These are phyloP conservation scores for Biston stratarius DNA, from an alignment of 2,888 invertebrate genomes.

Conservation along the genomic window DNA sequence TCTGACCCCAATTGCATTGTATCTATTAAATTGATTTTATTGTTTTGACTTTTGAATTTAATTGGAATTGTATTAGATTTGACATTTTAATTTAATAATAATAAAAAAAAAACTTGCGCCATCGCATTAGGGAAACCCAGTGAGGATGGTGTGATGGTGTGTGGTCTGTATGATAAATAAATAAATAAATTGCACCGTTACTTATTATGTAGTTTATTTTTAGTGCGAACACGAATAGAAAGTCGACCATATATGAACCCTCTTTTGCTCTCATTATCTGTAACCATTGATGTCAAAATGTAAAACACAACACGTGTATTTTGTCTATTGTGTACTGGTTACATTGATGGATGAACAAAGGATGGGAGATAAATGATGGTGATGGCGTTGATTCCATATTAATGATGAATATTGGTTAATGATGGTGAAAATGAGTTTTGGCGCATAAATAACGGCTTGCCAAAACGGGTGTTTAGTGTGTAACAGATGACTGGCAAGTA, in stretches of 20 bases:
- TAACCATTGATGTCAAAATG: slow-evolving; percentile 10
- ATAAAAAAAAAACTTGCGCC: no score
- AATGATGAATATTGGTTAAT: slow-evolving; percentile 30
- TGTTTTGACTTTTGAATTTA: no score
- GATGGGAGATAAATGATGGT: slow-evolving; percentile 21
- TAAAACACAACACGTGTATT: slow-evolving; percentile 14
- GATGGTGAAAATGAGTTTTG: slow-evolving; percentile 7
- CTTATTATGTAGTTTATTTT: no score
- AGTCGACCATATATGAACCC: background rate
- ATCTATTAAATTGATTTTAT: no score
- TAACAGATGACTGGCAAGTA: slow-evolving; percentile 4
- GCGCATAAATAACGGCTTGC: slow-evolving; percentile 1
- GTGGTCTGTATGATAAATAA: no score
- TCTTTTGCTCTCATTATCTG: background rate
- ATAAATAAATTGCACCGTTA: no score
- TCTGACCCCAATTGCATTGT: no score
- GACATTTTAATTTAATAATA: no score
- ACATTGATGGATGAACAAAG: slow-evolving; percentile 20
- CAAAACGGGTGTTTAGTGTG: background rate
- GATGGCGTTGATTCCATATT: slow-evolving; percentile 26
- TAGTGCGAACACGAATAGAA: background rate
- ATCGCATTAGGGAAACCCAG: no score
- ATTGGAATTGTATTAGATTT: no score
- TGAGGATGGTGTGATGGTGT: no score
- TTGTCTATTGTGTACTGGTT: slow-evolving; percentile 7